These are phyloP conservation scores for Dasyornis broadbenti DNA, from an alignment of 2,113 vertebrate species.

Conservation along the genomic window DNA sequence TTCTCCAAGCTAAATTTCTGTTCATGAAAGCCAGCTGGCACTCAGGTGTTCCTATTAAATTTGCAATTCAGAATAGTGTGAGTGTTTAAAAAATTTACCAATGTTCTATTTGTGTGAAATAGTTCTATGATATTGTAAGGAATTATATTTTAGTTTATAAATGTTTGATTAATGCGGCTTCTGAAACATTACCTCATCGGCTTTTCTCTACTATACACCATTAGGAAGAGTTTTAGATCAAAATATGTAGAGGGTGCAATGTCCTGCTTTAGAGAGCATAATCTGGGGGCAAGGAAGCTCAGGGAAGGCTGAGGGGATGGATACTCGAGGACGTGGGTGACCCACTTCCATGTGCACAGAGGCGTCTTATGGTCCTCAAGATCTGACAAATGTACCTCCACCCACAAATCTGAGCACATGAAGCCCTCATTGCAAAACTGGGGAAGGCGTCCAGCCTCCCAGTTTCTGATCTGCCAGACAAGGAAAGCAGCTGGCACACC, in stretches of 20 bases:
- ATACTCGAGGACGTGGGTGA: neutral
- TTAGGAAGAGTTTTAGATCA: neutral
- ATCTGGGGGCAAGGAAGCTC: neutral
- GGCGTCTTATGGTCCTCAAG: neutral
- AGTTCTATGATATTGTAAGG: neutral
- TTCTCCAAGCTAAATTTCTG: neutral
- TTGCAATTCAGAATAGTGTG: neutral
- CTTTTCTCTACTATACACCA: neutral
- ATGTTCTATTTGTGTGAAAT: neutral
- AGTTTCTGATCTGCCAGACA: neutral
- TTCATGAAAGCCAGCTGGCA: neutral
- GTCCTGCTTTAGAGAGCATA: neutral
- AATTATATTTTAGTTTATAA: slow-evolving; percentile 7
- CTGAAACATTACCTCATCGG: neutral
- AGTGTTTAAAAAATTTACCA: slow-evolving; percentile 25
- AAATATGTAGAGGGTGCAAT: neutral
- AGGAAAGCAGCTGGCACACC: neutral
- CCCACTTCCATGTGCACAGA: neutral
- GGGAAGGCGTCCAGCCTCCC: neutral
- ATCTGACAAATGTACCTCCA: neutral
- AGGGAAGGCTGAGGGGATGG: neutral
- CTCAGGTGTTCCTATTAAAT: slow-evolving; percentile 22
- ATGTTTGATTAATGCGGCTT: neutral
- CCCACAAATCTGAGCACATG: neutral
- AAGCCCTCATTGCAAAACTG: neutral